These are phyloP conservation scores for Agonum fuliginosum DNA, from an alignment of 2,888 invertebrate genomes.

Conservation along the genomic window DNA sequence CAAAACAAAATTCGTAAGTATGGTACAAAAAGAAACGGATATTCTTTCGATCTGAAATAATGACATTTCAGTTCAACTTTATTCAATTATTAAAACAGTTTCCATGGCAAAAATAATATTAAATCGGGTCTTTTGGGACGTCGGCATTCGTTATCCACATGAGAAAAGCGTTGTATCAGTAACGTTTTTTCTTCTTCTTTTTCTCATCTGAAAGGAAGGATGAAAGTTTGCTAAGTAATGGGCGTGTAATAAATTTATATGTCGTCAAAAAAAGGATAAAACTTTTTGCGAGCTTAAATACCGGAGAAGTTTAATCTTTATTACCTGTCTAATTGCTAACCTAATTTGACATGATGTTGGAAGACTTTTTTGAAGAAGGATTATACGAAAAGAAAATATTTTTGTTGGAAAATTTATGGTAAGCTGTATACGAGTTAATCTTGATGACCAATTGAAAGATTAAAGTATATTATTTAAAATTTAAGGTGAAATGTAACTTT, in stretches of 20 bases:
- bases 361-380: too few species aligned
- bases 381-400: too few species aligned
- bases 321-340: not conserved
- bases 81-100: slow-evolving; percentile 40
- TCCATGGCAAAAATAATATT: slow-evolving; percentile 34
- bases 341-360: too few species aligned
- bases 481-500: too few species aligned
- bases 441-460: too few species aligned
- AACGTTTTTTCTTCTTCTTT: not conserved
- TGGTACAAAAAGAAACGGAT: slow-evolving; percentile 7
- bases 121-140: slow-evolving; percentile 11
- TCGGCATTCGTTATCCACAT: not conserved
- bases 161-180: not conserved
- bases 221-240: slow-evolving; percentile 12
- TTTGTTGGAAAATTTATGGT: too few species aligned
- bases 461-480: too few species aligned
- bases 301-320: not conserved
- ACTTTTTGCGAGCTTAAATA: not conserved
- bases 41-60: slow-evolving; percentile 24
- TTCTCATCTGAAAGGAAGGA: not conserved
- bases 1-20: too few species aligned
- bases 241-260: slow-evolving; percentile 4
- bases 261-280: slow-evolving; percentile 11
- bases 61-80: slow-evolving; percentile 32
- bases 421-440: too few species aligned